Evolutionary conservation across 2,113 vertebrate species (phyloP).

Genomic region (Lethenteron reissneri): DNA sequence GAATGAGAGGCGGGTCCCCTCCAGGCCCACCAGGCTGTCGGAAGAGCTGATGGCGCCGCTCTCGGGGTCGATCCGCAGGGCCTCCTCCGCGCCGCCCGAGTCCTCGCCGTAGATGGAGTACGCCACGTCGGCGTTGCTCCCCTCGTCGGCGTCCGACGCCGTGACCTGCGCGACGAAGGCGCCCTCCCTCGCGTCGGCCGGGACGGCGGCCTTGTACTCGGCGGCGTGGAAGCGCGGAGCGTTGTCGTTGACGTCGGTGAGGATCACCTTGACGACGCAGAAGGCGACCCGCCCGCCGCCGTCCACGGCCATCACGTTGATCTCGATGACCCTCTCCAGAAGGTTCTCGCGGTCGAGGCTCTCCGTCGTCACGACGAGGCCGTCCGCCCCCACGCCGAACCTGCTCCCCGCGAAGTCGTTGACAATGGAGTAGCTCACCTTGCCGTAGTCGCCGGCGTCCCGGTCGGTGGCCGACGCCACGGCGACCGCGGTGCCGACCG

Average conservation of each 20-base stretch:
- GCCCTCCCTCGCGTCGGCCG: slow-evolving; percentile 52
- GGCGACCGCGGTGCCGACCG: slow-evolving; percentile 49
- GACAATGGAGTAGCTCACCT: slow-evolving; percentile 51
- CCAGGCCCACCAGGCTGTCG: slow-evolving; percentile 54
- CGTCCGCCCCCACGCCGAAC: slow-evolving; percentile 52
- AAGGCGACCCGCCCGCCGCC: slow-evolving; percentile 52
- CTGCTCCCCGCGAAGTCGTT: slow-evolving; percentile 61
- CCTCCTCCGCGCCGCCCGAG: slow-evolving; percentile 47
- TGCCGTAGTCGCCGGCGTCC: slow-evolving; percentile 51
- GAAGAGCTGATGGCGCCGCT: slow-evolving; percentile 95
- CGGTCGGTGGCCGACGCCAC: slow-evolving; percentile 57
- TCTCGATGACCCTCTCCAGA: slow-evolving; percentile 34
- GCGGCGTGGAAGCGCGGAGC: slow-evolving; percentile 43
- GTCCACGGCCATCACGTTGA: slow-evolving; percentile 55
- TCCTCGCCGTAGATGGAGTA: slow-evolving; percentile 85
- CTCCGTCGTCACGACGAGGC: slow-evolving; percentile 56
- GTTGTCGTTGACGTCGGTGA: slow-evolving; percentile 84
- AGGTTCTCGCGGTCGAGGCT: slow-evolving; percentile 58
- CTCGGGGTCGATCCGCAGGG: slow-evolving; percentile 80
- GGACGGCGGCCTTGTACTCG: slow-evolving; percentile 66
- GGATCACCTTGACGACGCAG: slow-evolving; percentile 49
- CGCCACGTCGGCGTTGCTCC: slow-evolving; percentile 52
- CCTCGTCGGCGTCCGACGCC: slow-evolving; percentile 61
- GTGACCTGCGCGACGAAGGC: slow-evolving; percentile 69
- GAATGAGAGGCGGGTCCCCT: slow-evolving; percentile 66